Percentiles rank a stretch among this genome's conserved stretches.
Conservation (phyloP, 2,113 vertebrate genomes). For the Chiloscyllium plagiosum region DNA sequence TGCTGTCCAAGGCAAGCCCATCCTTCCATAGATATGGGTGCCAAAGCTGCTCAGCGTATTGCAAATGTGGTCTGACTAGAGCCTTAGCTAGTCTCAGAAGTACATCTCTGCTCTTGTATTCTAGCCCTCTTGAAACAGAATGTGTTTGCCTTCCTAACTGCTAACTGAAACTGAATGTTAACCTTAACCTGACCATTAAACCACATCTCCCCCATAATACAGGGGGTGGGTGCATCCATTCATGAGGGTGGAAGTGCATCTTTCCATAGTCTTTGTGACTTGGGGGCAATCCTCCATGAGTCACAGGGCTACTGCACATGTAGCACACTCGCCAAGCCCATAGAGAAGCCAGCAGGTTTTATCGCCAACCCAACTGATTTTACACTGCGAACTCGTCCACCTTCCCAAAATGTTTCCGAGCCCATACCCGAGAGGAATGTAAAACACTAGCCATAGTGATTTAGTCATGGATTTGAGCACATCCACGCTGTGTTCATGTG, state of each 20-base stretch:
- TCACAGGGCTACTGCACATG: no score
- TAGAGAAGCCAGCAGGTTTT: not conserved
- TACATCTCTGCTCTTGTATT: no score
- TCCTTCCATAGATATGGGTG: no score
- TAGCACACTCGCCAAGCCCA: no score
- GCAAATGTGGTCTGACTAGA: no score
- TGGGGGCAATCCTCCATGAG: not conserved
- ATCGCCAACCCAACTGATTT: not conserved
- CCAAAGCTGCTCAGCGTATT: no score
- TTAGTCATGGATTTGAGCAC: not conserved
- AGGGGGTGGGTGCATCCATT: not conserved
- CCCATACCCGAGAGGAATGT: not conserved
- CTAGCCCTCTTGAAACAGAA: no score
- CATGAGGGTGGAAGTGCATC: not conserved
- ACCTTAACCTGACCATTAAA: not conserved
- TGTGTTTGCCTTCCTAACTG: no score
- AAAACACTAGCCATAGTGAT: not conserved
- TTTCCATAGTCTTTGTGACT: not conserved
- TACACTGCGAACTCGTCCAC: not conserved
- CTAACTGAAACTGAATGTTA: no score
- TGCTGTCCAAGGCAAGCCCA: no score
- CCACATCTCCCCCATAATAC: not conserved
- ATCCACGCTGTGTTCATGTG: not conserved
- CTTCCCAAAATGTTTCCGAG: no score
- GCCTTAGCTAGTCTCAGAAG: no score